Evolutionary conservation across 2,888 invertebrate species (phyloP).

Genomic region (Rapana venosa): DNA sequence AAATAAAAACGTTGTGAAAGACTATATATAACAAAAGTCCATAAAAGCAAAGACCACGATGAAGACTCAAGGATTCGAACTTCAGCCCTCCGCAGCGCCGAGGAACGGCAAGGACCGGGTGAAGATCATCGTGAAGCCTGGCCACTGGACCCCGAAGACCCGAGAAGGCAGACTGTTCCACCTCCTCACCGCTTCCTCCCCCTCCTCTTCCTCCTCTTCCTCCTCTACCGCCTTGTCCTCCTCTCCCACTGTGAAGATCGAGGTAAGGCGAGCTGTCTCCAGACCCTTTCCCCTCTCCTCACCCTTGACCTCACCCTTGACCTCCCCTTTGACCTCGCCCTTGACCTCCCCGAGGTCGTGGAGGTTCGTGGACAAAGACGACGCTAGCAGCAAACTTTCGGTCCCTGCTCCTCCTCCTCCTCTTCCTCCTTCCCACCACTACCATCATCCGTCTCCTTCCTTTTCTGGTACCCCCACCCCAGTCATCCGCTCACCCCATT

Average conservation of each 20-base stretch:
- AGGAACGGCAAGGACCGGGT: conserved; percentile 18
- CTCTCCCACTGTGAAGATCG: conserved; percentile 24
- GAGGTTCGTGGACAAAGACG: no score
- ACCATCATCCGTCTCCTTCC: background rate
- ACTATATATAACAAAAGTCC: background rate
- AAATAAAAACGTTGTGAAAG: background rate
- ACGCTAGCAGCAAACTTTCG: no score
- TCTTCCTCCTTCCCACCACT: background rate
- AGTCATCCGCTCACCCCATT: background rate
- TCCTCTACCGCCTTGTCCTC: background rate
- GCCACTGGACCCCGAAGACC: conserved; percentile 28
- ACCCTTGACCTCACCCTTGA: background rate
- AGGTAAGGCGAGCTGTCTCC: conserved; percentile 1
- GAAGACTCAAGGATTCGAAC: background rate
- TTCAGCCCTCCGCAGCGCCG: background rate
- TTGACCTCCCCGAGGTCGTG: background rate
- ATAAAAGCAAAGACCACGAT: background rate
- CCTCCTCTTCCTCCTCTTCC: background rate
- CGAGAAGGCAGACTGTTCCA: conserved; percentile 11
- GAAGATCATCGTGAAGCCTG: conserved; percentile 30
- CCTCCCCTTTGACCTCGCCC: background rate
- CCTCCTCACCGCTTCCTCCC: background rate
- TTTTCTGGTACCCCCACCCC: background rate
- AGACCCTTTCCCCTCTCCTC: background rate
- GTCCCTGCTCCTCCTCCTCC: background rate